Conservation (phyloP, 2,113 vertebrate species). For the Nesoenas mayeri region DNA sequence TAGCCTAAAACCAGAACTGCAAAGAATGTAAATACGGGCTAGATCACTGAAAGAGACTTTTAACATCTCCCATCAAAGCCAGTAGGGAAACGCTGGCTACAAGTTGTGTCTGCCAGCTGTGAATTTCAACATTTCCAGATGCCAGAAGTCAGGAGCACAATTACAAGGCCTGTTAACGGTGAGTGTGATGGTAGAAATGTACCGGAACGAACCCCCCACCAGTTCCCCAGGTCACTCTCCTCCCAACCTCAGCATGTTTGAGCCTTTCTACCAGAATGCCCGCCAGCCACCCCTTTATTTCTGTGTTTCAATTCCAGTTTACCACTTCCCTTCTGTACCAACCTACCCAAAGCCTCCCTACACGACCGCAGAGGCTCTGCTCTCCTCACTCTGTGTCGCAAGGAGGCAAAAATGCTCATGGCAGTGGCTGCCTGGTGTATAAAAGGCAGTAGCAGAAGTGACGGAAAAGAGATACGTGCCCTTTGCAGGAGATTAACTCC, state of each 20-base stretch:
- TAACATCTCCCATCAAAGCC: background rate
- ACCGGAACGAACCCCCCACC: background rate
- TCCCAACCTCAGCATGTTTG: background rate
- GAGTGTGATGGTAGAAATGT: background rate
- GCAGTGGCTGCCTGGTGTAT: background rate
- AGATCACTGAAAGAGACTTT: background rate
- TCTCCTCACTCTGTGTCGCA: accelerated
- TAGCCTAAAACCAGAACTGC: background rate
- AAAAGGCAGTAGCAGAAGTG: background rate
- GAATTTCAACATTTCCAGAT: background rate
- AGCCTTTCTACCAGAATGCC: background rate
- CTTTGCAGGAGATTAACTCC: background rate
- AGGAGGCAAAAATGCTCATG: background rate
- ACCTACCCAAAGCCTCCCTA: background rate
- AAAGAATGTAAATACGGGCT: background rate
- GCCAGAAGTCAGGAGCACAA: background rate
- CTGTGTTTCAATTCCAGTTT: background rate
- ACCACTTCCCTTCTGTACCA: background rate
- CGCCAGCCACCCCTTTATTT: background rate
- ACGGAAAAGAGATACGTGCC: accelerated
- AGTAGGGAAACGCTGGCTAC: background rate
- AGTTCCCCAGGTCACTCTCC: background rate
- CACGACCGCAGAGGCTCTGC: background rate
- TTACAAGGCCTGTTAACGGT: background rate
- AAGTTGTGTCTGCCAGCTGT: background rate